Conservation (phyloP, 2,888 invertebrate genomes). For the Nomada fabriciana region DNA sequence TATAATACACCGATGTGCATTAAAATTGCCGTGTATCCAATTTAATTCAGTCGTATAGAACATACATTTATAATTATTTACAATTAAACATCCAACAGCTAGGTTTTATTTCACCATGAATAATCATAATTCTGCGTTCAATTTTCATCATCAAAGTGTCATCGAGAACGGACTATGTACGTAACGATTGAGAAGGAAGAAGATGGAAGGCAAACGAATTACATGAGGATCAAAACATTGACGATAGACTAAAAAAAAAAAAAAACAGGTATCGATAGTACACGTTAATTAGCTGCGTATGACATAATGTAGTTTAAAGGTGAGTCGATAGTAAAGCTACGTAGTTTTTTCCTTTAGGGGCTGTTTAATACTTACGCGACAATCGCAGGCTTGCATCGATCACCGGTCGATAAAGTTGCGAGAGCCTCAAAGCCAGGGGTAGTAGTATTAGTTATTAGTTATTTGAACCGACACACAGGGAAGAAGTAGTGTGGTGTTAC, state of each 20-base stretch:
- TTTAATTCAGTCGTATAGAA: not conserved
- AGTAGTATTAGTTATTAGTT: conserved; percentile 83
- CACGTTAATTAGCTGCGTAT: conserved; percentile 57
- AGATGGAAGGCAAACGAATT: conserved; percentile 22
- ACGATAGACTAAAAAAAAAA: conserved; percentile 23
- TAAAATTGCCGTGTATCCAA: not conserved
- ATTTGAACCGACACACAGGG: conserved; percentile 81
- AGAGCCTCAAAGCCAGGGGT: conserved; percentile 80
- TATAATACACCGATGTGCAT: too few species aligned
- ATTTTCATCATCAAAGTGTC: not conserved
- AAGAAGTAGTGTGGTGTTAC: conserved; percentile 81
- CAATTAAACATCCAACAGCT: too few species aligned
- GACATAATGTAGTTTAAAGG: conserved; percentile 37
- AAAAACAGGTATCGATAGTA: conserved; percentile 40
- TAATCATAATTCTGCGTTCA: too few species aligned
- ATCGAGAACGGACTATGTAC: not conserved
- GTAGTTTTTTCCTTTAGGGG: conserved; percentile 53
- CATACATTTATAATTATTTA: not conserved
- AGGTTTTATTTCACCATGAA: too few species aligned
- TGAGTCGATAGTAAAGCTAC: conserved; percentile 63
- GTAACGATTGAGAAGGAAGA: conserved; percentile 22
- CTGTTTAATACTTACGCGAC: conserved; percentile 80
- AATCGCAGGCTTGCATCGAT: conserved; percentile 75
- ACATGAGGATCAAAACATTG: conserved; percentile 22
- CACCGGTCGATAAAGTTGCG: conserved; percentile 76